A percentile compares a stretch with the other conserved stretches of the same genome.
These are phyloP conservation scores for Cnemophilus loriae DNA, from an alignment of 2,113 vertebrate genomes.

Conservation along the genomic window DNA sequence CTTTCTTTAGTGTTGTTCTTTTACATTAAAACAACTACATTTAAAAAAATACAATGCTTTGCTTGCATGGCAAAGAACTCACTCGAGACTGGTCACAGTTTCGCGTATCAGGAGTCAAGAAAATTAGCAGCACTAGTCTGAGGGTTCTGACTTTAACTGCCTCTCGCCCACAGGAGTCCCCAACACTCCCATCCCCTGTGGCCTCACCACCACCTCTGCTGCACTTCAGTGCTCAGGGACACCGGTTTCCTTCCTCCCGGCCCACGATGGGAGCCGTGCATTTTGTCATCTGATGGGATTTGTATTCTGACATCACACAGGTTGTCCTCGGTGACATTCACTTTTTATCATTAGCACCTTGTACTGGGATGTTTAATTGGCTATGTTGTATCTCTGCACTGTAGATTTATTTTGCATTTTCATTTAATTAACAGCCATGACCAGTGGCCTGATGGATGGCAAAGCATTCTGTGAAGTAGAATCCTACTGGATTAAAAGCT, in stretches of 20 bases:
- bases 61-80: not conserved
- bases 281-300: not conserved
- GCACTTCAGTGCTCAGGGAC: not conserved
- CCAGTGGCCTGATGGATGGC: slow-evolving; percentile 23
- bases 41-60: not conserved
- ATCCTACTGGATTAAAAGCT: slow-evolving; percentile 42
- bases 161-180: not conserved
- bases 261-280: not conserved
- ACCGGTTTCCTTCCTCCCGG: not conserved
- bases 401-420: slow-evolving; percentile 34
- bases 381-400: not conserved
- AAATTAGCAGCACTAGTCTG: not conserved
- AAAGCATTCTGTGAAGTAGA: slow-evolving; percentile 1
- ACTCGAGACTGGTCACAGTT: not conserved
- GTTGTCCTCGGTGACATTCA: not conserved
- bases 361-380: slow-evolving; percentile 14
- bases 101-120: not conserved
- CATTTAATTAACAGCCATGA: slow-evolving; percentile 44
- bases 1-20: not conserved
- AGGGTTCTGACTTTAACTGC: not conserved
- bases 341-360: slow-evolving; percentile 23
- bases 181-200: fast-evolving
- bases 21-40: not conserved
- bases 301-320: slow-evolving; percentile 13
- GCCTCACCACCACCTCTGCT: not conserved